These are phyloP conservation scores for Thymelicus lineola DNA, from an alignment of 2,888 invertebrate genomes.

Conservation along the genomic window DNA sequence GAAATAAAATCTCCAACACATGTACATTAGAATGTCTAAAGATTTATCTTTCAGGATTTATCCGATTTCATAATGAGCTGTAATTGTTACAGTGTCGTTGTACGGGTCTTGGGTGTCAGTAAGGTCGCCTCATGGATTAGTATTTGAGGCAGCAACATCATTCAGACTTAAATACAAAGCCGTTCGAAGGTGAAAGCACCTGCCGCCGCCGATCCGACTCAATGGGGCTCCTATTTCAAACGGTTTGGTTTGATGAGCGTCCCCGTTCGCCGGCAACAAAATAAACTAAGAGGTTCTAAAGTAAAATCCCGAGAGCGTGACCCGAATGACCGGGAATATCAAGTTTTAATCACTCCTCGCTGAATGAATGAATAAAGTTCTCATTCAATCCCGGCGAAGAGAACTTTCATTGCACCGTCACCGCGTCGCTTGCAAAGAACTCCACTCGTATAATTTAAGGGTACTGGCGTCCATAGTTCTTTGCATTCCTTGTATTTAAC, in stretches of 20 bases:
- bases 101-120: neutral
- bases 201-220: neutral
- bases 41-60: neutral
- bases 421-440: slow-evolving; percentile 11
- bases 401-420: slow-evolving; percentile 17
- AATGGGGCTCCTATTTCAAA: no score
- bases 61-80: neutral
- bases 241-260: neutral
- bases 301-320: slow-evolving; percentile 7
- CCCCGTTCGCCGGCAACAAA: neutral
- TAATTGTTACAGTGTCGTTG: neutral
- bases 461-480: neutral
- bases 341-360: slow-evolving; percentile 30
- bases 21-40: neutral
- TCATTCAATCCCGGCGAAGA: slow-evolving; percentile 12
- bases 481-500: neutral
- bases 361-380: slow-evolving; percentile 27
- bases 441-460: slow-evolving; percentile 10
- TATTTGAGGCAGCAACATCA: neutral
- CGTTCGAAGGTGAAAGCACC: neutral
- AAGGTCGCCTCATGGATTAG: neutral
- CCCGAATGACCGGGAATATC: slow-evolving; percentile 10
- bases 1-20: no score
- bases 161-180: slow-evolving; percentile 3
- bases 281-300: slow-evolving; percentile 1